These are phyloP conservation scores for Heliocidaris erythrogramma DNA, from an alignment of 35 echinoderm and acorn worm genomes.

Conservation along the genomic window DNA sequence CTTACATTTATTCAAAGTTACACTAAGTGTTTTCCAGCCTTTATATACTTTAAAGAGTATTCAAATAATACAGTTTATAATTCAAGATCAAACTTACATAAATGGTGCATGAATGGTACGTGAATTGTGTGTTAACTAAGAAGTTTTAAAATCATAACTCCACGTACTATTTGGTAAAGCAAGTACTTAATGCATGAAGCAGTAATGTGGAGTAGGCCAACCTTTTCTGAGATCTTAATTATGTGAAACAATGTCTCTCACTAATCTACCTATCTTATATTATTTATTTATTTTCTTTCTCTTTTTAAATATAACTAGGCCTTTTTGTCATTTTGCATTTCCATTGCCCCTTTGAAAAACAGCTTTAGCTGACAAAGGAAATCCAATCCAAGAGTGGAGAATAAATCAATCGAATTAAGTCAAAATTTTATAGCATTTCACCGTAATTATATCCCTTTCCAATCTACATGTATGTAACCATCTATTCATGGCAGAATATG, in stretches of 20 bases:
- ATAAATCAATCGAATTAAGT: too few relatives aligned
- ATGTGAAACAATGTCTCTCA: not conserved
- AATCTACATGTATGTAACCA: too few relatives aligned
- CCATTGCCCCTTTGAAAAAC: too few relatives aligned
- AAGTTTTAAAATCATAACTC: not conserved
- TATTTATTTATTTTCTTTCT: not conserved
- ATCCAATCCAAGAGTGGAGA: too few relatives aligned
- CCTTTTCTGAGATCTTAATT: not conserved
- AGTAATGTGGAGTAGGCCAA: not conserved
- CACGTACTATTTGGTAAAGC: too few relatives aligned
- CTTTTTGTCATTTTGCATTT: too few relatives aligned
- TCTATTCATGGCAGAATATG: too few relatives aligned
- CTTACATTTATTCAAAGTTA: too few relatives aligned
- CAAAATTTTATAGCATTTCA: too few relatives aligned
- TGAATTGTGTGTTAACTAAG: not conserved
- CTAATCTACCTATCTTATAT: not conserved
- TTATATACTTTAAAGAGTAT: not conserved
- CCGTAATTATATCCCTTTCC: too few relatives aligned
- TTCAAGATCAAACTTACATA: not conserved
- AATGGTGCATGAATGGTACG: not conserved
- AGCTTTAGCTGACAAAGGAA: too few relatives aligned
- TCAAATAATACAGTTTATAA: not conserved
- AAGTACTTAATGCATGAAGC: not conserved
- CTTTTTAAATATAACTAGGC: not conserved
- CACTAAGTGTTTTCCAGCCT: too few relatives aligned